Evolutionary conservation across 2,797 vertebrate genomes (phyloP).

Genomic region (Pipistrellus pygmaeus): DNA sequence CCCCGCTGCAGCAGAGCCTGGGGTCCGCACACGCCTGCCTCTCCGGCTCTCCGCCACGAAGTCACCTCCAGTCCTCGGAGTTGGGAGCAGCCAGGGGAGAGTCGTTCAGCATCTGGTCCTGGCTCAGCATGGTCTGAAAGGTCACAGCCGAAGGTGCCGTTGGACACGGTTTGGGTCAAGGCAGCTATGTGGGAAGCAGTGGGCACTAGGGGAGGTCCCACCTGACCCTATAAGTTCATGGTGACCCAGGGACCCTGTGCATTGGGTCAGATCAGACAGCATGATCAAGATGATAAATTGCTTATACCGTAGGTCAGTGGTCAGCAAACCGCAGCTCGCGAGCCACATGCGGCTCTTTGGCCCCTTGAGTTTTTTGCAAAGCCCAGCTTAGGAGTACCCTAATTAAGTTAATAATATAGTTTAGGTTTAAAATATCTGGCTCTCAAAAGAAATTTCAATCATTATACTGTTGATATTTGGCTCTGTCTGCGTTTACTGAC

Average conservation of each 20-base stretch:
- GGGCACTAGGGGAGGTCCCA: background rate
- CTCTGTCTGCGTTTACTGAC: too few species aligned
- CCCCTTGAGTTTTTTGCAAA: too few species aligned
- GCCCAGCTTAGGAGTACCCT: too few species aligned
- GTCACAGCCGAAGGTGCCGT: slow-evolving; percentile 70
- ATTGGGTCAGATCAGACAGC: background rate
- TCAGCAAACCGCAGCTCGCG: too few species aligned
- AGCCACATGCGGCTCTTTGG: too few species aligned
- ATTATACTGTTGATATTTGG: too few species aligned
- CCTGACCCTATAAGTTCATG: background rate
- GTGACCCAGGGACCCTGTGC: background rate
- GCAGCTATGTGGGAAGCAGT: background rate
- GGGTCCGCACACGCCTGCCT: slow-evolving; percentile 35
- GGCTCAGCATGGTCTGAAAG: slow-evolving; percentile 94
- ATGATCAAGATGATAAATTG: background rate
- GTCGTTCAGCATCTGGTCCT: slow-evolving; percentile 92
- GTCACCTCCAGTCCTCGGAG: slow-evolving; percentile 87
- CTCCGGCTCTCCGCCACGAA: slow-evolving; percentile 53
- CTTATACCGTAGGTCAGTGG: background rate
- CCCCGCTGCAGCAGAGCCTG: background rate
- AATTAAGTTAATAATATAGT: too few species aligned
- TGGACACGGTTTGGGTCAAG: slow-evolving; percentile 16
- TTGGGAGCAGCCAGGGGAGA: slow-evolving; percentile 85
- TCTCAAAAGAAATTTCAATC: too few species aligned
- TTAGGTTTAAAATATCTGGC: too few species aligned